phyloP scores from a whole-genome alignment of 2,797 vertebrate genomes.

The Rhabdophis nuchalis region DNA sequence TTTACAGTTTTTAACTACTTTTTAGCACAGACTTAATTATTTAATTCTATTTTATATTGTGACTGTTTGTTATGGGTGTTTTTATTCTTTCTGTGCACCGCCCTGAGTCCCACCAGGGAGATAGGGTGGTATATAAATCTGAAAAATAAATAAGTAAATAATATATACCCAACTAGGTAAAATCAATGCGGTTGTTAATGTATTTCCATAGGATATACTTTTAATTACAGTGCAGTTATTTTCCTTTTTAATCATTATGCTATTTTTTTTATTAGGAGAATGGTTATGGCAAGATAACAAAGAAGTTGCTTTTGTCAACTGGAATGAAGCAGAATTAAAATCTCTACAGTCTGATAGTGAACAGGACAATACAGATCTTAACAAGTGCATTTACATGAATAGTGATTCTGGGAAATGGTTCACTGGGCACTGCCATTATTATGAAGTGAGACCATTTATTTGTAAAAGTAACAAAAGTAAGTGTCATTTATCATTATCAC shows the following conservation, averaged over 20 bases:
- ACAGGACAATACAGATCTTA: neutral
- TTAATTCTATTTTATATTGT: too few relatives aligned
- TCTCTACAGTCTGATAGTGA: neutral
- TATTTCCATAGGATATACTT: neutral
- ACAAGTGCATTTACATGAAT: conserved; percentile 76
- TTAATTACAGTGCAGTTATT: neutral
- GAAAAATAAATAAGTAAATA: too few relatives aligned
- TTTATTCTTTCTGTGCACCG: too few relatives aligned
- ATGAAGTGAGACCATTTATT: conserved; percentile 75
- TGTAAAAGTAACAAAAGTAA: conserved; percentile 91
- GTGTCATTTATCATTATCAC: conserved; percentile 29
- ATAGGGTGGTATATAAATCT: too few relatives aligned
- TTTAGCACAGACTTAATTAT: too few relatives aligned
- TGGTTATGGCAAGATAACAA: conserved; percentile 88
- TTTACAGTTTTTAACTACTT: too few relatives aligned
- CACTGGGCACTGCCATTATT: conserved; percentile 70
- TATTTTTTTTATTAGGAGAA: conserved; percentile 69
- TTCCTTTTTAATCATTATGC: neutral
- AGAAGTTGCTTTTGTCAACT: conserved; percentile 85
- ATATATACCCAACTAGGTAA: neutral
- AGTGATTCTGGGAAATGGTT: conserved; percentile 79
- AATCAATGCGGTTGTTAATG: neutral
- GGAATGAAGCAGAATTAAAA: conserved; percentile 68
- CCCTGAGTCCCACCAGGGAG: too few relatives aligned
- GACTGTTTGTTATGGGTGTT: too few relatives aligned